Conservation (phyloP, 2,113 vertebrate species). For the Laticauda laticaudata region DNA sequence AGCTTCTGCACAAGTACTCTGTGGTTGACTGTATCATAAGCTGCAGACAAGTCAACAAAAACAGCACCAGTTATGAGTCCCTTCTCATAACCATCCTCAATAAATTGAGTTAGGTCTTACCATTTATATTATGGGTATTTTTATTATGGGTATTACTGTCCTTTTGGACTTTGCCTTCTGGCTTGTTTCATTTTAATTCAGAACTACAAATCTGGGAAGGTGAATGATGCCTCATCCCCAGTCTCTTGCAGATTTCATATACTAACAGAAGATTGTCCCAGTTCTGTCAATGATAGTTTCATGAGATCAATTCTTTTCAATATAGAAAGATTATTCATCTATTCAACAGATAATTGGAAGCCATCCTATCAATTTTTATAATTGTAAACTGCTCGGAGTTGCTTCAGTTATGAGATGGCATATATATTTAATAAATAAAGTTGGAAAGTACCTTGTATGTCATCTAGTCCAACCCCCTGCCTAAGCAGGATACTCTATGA, state of each 20-base stretch:
- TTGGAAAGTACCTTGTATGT: too few relatives aligned
- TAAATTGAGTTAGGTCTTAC: too few relatives aligned
- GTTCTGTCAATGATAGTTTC: neutral
- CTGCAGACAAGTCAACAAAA: too few relatives aligned
- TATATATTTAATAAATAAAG: neutral
- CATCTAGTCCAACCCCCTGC: too few relatives aligned
- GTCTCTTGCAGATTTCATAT: neutral
- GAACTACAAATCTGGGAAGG: neutral
- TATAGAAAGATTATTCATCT: constrained; percentile 11
- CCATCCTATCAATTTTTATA: neutral
- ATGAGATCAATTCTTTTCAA: constrained; percentile 2
- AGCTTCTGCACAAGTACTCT: too few relatives aligned
- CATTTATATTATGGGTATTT: neutral
- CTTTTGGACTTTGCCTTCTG: neutral
- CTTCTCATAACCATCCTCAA: too few relatives aligned
- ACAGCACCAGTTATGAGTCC: too few relatives aligned
- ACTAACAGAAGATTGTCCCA: neutral
- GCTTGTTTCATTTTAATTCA: neutral
- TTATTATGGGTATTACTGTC: neutral
- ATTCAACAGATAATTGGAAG: neutral
- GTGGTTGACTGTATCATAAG: too few relatives aligned
- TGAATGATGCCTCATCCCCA: neutral
- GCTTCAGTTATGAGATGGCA: neutral
- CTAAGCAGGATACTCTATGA: too few relatives aligned
- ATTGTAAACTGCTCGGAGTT: neutral